Percentiles rank a stretch among this genome's conserved stretches.
phyloP scores from a whole-genome alignment of 2,797 vertebrate species.

The Darevskia nairensis region DNA sequence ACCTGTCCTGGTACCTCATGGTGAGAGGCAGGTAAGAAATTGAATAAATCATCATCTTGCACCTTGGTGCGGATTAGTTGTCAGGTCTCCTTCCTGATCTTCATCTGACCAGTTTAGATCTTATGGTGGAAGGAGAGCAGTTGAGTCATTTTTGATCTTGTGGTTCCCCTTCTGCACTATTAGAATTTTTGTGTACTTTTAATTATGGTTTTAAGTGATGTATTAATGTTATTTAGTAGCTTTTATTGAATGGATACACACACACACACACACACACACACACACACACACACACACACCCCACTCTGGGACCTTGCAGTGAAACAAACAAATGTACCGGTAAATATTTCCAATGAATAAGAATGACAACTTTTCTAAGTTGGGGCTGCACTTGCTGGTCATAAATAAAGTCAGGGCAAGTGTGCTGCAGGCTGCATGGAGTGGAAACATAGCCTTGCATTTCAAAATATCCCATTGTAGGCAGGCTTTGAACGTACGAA shows the following conservation, averaged over 20 bases:
- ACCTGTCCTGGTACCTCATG: too few relatives aligned
- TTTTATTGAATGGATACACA: too few relatives aligned
- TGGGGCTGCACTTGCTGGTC: rapidly evolving
- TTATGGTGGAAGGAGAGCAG: background rate
- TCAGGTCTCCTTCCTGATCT: background rate
- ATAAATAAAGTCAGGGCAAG: background rate
- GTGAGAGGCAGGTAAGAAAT: too few relatives aligned
- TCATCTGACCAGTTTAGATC: background rate
- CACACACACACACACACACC: too few relatives aligned
- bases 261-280: too few relatives aligned
- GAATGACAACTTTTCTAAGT: background rate
- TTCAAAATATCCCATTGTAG: background rate
- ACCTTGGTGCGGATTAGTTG: background rate
- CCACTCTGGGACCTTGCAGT: background rate
- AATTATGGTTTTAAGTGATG: too few relatives aligned
- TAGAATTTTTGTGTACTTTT: too few relatives aligned
- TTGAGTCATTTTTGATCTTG: too few relatives aligned
- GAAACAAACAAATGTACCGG: background rate
- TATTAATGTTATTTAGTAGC: too few relatives aligned
- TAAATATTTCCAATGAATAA: background rate
- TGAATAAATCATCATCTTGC: background rate
- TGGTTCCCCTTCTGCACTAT: too few relatives aligned
- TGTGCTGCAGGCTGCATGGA: rapidly evolving
- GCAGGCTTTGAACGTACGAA: background rate
- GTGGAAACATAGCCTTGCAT: background rate